Conservation (phyloP, 2,113 vertebrate genomes). For the Misgurnus anguillicaudatus region DNA sequence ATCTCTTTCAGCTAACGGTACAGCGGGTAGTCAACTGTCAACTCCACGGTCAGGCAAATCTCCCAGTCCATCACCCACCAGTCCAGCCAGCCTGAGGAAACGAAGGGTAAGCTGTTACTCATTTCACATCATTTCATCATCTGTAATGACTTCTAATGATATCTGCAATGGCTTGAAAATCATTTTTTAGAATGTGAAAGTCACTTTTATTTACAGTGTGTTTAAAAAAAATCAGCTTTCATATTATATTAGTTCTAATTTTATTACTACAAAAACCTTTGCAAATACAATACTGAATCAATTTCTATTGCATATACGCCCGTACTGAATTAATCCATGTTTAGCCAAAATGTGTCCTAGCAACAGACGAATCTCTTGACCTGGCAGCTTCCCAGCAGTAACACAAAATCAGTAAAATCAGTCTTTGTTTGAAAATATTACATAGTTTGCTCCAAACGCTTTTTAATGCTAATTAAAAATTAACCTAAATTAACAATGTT, state of each 20-base stretch:
- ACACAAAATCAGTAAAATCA: too few relatives aligned
- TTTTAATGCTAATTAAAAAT: too few relatives aligned
- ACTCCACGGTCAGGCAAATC: slow-evolving; percentile 97
- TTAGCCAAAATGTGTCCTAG: slow-evolving; percentile 43
- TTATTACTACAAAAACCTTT: neutral
- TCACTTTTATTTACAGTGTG: neutral
- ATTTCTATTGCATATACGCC: neutral
- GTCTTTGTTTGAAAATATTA: neutral
- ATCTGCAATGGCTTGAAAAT: neutral
- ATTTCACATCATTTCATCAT: neutral
- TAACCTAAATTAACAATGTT: too few relatives aligned
- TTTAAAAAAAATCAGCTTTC: too few relatives aligned
- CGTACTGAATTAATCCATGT: neutral
- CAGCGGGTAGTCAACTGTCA: slow-evolving; percentile 94
- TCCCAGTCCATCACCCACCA: slow-evolving; percentile 93
- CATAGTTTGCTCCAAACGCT: too few relatives aligned
- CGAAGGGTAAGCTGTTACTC: slow-evolving; percentile 82
- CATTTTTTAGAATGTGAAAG: neutral
- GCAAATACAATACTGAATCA: neutral
- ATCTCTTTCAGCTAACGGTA: slow-evolving; percentile 86
- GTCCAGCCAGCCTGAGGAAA: slow-evolving; percentile 92
- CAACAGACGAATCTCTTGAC: slow-evolving; percentile 35
- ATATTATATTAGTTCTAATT: neutral
- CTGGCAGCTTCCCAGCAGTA: slow-evolving; percentile 9
- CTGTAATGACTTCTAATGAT: neutral